Evolutionary conservation across 2,113 vertebrate genomes (phyloP).

Genomic region (Hylia prasina): DNA sequence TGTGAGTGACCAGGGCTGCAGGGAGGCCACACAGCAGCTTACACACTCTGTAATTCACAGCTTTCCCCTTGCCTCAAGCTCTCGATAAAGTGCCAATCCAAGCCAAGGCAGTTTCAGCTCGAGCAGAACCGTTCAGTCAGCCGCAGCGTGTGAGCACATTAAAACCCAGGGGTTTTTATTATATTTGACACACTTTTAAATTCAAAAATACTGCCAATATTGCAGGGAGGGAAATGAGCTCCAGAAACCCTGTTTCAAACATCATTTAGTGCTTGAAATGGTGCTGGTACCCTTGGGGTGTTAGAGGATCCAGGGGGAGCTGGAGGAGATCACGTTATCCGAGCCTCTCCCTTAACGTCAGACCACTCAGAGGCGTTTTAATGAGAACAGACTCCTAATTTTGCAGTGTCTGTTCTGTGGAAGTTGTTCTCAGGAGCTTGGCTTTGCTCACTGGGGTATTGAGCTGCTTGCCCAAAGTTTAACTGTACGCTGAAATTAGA

Average conservation of each 20-base stretch:
- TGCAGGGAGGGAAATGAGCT: background rate
- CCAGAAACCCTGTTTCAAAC: background rate
- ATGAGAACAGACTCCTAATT: background rate
- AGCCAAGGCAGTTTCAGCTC: background rate
- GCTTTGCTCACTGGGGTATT: background rate
- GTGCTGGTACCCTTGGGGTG: background rate
- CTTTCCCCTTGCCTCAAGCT: background rate
- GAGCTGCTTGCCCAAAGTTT: background rate
- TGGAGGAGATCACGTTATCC: background rate
- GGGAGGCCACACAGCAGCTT: background rate
- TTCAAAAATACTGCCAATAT: background rate
- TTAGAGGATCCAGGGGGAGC: background rate
- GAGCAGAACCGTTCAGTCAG: background rate
- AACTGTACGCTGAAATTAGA: background rate
- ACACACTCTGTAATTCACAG: background rate
- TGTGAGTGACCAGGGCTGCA: background rate
- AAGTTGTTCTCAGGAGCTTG: background rate
- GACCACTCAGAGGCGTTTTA: background rate
- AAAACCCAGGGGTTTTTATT: background rate
- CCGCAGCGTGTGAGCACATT: background rate
- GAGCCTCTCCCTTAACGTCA: background rate
- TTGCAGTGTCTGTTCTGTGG: background rate
- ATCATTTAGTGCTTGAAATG: background rate
- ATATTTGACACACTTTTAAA: background rate
- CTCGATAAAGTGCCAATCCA: background rate